Base-by-base conservation (phyloP, 2,888 invertebrate species). In the Cremastinae sp. region DNA sequence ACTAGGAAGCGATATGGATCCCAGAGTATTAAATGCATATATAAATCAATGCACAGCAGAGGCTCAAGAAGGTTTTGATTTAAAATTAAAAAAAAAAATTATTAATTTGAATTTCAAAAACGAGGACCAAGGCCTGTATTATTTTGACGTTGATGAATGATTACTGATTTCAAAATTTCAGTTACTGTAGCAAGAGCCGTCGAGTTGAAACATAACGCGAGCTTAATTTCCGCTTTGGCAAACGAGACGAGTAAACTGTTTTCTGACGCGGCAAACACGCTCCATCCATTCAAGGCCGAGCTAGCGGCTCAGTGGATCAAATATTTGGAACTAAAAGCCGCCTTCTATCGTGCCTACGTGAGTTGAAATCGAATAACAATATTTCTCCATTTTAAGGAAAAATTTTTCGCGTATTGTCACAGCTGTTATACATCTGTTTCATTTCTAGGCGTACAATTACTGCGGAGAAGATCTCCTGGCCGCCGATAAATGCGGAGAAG, bases 401-500 rank as follows among this genome's bases (percentile, higher is more conserved):
- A 28, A 28, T 28, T 20, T 28, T 20, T 10, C 28, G 9, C 35
- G 35, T 45, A 28, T 68, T 8, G 18, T 74, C 49, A 28, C 49
- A 49, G 59, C 16, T 69, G 51, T 43, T 43, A 12, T 18, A 43
- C 68, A 43, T 14, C 39, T 18, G 4, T 35, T 39, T 69, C 12
- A 56, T 2, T 74, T 79, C 75, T 82, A 93, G 92, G 93, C 93
- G 2, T 93, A 92, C 82, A 92, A 92, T 83, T 93, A 92, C 83
- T 90, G 92, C 79, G 93, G 93, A 22, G 92, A 93, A 81, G 91
- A 91, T 77, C 86, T 93, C 61, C 86, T 93, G 77, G 87, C 91
- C 3, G 91, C 92, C 83, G 93, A 93, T 83, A 93, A 93, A 83
- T 93, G 93, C 86, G 93, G 93, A 8, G 92, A 93, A 78, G 93